These are phyloP conservation scores for Pseudomyrmex dendroicus DNA, from an alignment of 1,140 invertebrate genomes.

Conservation along the genomic window DNA sequence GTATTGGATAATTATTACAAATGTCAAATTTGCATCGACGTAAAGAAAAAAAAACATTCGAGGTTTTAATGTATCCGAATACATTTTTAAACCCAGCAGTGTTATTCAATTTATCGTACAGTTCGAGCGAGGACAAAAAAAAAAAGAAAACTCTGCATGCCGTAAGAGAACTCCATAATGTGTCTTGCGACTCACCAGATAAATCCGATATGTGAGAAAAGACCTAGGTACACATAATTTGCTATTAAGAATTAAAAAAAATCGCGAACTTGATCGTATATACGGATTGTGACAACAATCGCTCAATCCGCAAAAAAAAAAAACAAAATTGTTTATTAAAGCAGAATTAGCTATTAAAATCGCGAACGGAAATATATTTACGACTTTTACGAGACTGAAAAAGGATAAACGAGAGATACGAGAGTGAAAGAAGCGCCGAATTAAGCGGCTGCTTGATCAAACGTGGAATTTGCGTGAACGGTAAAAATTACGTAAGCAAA, in stretches of 20 bases:
- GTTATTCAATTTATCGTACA: neutral
- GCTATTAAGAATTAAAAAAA: constrained; percentile 17
- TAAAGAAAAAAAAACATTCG: neutral
- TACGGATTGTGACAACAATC: neutral
- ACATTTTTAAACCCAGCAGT: no score
- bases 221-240: constrained; percentile 9
- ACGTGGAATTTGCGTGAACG: neutral
- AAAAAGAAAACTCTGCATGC: neutral
- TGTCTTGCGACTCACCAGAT: constrained; percentile 35
- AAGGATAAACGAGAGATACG: neutral
- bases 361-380: no score
- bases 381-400: constrained; percentile 2
- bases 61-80: no score
- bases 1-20: no score
- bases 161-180: neutral
- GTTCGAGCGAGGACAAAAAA: neutral
- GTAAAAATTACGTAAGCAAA: constrained; percentile 56
- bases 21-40: no score
- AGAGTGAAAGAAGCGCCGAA: neutral
- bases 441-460: neutral
- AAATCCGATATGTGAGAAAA: constrained; percentile 11
- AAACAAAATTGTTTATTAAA: no score
- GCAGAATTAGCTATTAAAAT: no score
- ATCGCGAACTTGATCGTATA: neutral
- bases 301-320: neutral